Evolutionary conservation across 1,140 invertebrate species (phyloP).

Genomic region (Lepidostoma basale): DNA sequence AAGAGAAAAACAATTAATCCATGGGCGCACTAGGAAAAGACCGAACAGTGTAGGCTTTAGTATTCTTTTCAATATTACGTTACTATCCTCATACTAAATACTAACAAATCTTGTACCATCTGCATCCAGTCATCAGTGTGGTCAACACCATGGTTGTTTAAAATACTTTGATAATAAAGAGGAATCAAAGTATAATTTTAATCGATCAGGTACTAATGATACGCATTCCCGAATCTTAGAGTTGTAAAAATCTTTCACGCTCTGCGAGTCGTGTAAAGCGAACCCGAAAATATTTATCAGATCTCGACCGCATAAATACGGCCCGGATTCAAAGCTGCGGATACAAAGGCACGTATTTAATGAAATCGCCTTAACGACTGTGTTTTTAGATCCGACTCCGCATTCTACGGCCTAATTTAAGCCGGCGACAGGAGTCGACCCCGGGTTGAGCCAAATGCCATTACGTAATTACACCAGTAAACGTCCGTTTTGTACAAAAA

Average conservation of each 20-base stretch:
- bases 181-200: too few species aligned
- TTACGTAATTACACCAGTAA: slow-evolving; percentile 43
- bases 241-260: slow-evolving; percentile 7
- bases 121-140: too few species aligned
- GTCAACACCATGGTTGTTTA: too few species aligned
- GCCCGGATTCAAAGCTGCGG: neutral
- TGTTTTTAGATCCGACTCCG: slow-evolving; percentile 36
- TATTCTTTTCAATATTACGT: too few species aligned
- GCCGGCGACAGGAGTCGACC: slow-evolving; percentile 16
- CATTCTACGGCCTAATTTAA: slow-evolving; percentile 45
- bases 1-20: too few species aligned
- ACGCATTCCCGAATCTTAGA: neutral
- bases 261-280: neutral
- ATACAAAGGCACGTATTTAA: slow-evolving; percentile 35
- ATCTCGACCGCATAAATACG: neutral
- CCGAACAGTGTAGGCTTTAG: too few species aligned
- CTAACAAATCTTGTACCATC: too few species aligned
- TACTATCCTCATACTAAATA: too few species aligned
- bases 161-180: too few species aligned
- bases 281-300: slow-evolving; percentile 11
- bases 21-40: too few species aligned
- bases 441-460: slow-evolving; percentile 36
- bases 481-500: slow-evolving; percentile 31
- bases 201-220: too few species aligned
- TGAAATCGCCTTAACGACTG: slow-evolving; percentile 43